These are phyloP conservation scores for Empidonax traillii DNA, from an alignment of 2,113 vertebrate genomes.

Conservation along the genomic window DNA sequence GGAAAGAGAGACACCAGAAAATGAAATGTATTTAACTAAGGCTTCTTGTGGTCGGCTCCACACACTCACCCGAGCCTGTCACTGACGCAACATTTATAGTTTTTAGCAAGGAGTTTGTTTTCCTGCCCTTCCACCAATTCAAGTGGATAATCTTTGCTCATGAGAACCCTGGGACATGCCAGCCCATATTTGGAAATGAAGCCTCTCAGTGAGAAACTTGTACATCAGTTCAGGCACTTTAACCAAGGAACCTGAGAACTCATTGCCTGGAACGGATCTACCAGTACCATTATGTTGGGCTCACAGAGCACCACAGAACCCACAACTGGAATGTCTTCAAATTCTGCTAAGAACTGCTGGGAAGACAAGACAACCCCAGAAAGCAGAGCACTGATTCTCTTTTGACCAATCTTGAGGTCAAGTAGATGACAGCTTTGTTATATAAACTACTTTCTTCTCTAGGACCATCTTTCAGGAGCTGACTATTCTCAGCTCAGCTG, in stretches of 20 bases:
- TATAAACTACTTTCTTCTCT: neutral
- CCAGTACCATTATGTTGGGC: neutral
- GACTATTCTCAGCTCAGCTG: neutral
- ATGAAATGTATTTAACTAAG: neutral
- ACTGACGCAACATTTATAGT: neutral
- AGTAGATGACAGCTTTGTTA: neutral
- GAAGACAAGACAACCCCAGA: neutral
- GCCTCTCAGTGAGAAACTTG: neutral
- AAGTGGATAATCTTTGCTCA: neutral
- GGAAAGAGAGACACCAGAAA: neutral
- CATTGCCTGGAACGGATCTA: neutral
- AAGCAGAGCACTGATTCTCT: neutral
- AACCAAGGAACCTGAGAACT: neutral
- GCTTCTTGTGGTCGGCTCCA: neutral
- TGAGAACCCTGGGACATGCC: conserved; percentile 24
- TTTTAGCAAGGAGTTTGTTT: conserved; percentile 4
- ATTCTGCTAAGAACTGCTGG: neutral
- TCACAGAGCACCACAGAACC: neutral
- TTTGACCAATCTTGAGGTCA: neutral
- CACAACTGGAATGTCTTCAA: neutral
- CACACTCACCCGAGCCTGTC: neutral
- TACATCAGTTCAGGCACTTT: neutral
- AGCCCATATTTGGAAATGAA: conserved; percentile 52
- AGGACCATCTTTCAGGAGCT: neutral
- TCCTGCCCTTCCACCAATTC: neutral